Evolutionary conservation across 2,113 vertebrate species (phyloP).

Genomic region (Nycticryphes semicollaris): DNA sequence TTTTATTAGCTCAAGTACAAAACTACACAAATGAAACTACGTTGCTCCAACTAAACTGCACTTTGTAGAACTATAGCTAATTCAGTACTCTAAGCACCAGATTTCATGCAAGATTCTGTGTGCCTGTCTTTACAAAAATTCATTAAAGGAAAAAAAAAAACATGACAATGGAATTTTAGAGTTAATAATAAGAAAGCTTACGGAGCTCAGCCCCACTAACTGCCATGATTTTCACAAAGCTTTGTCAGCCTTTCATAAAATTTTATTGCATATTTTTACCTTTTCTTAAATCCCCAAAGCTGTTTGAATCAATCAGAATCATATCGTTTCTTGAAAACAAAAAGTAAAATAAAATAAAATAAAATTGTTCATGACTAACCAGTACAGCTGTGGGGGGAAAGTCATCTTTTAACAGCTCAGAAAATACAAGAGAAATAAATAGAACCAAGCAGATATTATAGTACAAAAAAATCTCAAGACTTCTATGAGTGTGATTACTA

Average conservation of each 20-base stretch:
- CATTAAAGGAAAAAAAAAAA: not conserved
- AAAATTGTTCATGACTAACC: not conserved
- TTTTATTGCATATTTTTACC: not conserved
- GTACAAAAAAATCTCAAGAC: not conserved
- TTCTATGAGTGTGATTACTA: not conserved
- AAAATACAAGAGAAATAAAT: not conserved
- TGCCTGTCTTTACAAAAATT: not conserved
- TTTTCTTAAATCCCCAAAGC: not conserved
- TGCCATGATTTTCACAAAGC: not conserved
- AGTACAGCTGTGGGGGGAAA: not conserved
- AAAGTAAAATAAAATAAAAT: no score
- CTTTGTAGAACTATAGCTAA: not conserved
- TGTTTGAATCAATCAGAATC: not conserved
- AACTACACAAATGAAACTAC: not conserved
- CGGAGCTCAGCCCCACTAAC: not conserved
- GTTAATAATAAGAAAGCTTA: not conserved
- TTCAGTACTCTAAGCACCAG: not conserved
- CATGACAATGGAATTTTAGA: not conserved
- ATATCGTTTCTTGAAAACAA: not conserved
- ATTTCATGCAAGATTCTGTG: not conserved
- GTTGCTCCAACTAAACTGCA: not conserved
- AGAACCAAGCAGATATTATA: not conserved
- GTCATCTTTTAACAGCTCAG: not conserved
- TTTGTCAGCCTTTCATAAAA: not conserved
- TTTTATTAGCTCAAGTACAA: not conserved